Evolutionary conservation across 2,113 vertebrate genomes (phyloP).

Genomic region (Python bivittatus): DNA sequence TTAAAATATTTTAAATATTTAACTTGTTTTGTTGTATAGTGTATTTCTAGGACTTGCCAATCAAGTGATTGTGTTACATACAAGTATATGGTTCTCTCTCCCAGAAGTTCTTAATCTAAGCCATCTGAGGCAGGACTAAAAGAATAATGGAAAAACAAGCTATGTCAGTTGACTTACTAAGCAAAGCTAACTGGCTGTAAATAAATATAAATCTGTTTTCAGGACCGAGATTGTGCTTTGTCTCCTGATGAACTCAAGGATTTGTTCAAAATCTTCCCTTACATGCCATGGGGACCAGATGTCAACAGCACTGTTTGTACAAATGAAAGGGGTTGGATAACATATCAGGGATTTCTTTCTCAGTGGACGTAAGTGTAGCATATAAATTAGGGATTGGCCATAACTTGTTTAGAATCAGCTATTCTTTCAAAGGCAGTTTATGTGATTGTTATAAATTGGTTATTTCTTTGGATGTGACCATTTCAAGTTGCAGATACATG

Average conservation of each 20-base stretch:
- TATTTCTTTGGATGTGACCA: neutral
- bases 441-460: neutral
- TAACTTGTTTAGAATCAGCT: neutral
- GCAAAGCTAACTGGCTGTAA: neutral
- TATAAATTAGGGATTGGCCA: neutral
- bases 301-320: slow-evolving; percentile 97
- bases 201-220: slow-evolving; percentile 46
- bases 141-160: neutral
- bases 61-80: neutral
- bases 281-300: slow-evolving; percentile 98
- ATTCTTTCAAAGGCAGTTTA: neutral
- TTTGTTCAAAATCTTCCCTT: slow-evolving; percentile 96
- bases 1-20: neutral
- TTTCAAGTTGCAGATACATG: neutral
- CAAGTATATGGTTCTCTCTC: neutral
- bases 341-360: slow-evolving; percentile 97
- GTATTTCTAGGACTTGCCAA: neutral
- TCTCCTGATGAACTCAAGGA: slow-evolving; percentile 96
- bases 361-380: slow-evolving; percentile 94
- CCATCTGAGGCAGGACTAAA: neutral
- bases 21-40: neutral
- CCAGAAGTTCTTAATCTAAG: neutral
- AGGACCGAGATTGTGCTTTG: slow-evolving; percentile 96
- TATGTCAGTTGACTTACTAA: neutral
- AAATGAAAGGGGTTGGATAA: slow-evolving; percentile 96